Evolutionary conservation across 2,113 vertebrate species (phyloP), one percentile per base, ranked within the genome.

Genomic region (Rhea americana): DNA sequence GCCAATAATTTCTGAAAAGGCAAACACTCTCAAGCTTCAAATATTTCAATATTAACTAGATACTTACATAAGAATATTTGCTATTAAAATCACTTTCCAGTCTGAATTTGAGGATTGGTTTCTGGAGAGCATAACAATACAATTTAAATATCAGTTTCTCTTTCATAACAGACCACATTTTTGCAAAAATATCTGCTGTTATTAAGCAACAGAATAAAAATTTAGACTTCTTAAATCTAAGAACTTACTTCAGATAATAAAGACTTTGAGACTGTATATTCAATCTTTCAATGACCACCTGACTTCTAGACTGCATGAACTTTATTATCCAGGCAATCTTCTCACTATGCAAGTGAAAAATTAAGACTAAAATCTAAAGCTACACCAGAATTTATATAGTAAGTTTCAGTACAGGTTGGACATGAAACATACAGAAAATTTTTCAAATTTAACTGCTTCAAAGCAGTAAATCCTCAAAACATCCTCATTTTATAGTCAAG

Each of bases 291-390:
- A 9, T 56, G 14, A 78, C 24, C 45, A 48, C 13, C n/a, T 74
- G 45, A 71, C 45, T 85, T 71, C 19, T 14, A 62, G 41, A 91
- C 26, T 88, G 21, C 25, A 50, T 50, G 56, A 82, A 83, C 26
- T 9, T 91, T 73, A 16, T n/a, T 13, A 62, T 91, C 21, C 80
- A 82, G 26, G 85, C 22, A 75, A 86, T 70, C 53, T 76, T 78
- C 53, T 89, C 62, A 73, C 74, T 39, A 37, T 61, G 30, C 41
- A 94, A 80, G 26, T 84, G 71, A 92, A 92, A 93, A 47, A 30
- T 47, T 8, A 75, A 75, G 72, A 72, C 78, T 73, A 66, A 91
- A 96, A 94, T 91, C 91, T 94, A 93, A 97, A 86, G 82, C 80
- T 94, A 90, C 26, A 47, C 7, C 65, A 91, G 37, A 85, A 80